A percentile compares a stretch with the other conserved stretches of the same genome.
These are phyloP conservation scores for Uria aalge DNA, from an alignment of 2,113 vertebrate species.

Conservation along the genomic window DNA sequence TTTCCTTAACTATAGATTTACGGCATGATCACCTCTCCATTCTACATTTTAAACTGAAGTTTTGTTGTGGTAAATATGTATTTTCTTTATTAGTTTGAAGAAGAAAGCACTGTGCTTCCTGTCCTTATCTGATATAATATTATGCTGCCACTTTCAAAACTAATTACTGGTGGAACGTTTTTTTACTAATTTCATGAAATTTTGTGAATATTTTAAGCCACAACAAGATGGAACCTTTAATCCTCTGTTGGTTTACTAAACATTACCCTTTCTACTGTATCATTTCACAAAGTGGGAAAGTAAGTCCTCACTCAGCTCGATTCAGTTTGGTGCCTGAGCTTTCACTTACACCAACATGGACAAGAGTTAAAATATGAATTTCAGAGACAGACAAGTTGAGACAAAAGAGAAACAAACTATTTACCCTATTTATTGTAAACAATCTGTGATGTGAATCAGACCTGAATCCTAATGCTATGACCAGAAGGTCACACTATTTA, in stretches of 20 bases:
- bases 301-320: neutral
- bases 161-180: neutral
- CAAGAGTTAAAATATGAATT: neutral
- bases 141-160: neutral
- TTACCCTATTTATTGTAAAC: neutral
- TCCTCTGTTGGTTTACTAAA: neutral
- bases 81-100: neutral
- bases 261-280: neutral
- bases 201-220: neutral
- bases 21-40: neutral
- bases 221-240: neutral
- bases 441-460: neutral
- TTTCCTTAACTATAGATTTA: neutral
- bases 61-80: neutral
- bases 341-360: neutral
- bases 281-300: neutral
- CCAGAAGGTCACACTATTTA: neutral
- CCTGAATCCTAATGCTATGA: neutral
- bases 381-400: neutral
- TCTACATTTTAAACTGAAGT: neutral
- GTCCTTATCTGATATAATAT: neutral
- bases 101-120: neutral
- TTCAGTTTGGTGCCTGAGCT: neutral
- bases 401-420: neutral
- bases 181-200: neutral